These are phyloP conservation scores for Acromyrmex echinatior DNA, from an alignment of 1,140 invertebrate genomes.

Conservation along the genomic window DNA sequence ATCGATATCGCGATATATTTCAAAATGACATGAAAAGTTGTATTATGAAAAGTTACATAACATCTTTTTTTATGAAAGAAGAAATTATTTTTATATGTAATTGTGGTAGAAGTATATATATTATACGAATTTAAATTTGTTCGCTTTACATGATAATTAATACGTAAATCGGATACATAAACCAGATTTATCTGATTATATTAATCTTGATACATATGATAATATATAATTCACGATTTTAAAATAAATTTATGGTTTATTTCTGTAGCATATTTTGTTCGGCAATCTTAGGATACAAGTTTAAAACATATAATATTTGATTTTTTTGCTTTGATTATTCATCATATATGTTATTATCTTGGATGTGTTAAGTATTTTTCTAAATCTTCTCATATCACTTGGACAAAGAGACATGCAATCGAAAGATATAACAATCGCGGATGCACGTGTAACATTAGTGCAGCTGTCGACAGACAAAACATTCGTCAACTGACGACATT, in stretches of 20 bases:
- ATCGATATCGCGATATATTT: constrained; percentile 20
- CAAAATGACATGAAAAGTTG: not conserved
- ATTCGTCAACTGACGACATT: constrained; percentile 54
- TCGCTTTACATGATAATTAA: not conserved
- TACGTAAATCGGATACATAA: not conserved
- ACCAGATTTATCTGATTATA: not conserved
- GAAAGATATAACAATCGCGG: constrained; percentile 28
- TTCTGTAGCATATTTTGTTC: not conserved
- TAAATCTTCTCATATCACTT: not conserved
- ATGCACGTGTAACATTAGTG: constrained; percentile 10
- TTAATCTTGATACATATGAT: not conserved
- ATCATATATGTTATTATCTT: not conserved
- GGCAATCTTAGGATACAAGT: not conserved
- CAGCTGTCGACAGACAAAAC: constrained; percentile 27
- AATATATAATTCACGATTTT: not conserved
- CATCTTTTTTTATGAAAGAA: not conserved
- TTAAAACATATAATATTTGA: not conserved
- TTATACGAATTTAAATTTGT: not conserved
- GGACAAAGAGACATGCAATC: not conserved
- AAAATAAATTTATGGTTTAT: not conserved
- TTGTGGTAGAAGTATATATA: not conserved
- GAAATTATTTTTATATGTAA: not conserved
- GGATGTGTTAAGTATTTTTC: not conserved
- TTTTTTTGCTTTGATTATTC: not conserved
- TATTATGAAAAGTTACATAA: not conserved